Percentiles rank a stretch among this genome's conserved stretches.
phyloP scores from a whole-genome alignment of 2,888 invertebrate species.

The Artemia sinica region DNA sequence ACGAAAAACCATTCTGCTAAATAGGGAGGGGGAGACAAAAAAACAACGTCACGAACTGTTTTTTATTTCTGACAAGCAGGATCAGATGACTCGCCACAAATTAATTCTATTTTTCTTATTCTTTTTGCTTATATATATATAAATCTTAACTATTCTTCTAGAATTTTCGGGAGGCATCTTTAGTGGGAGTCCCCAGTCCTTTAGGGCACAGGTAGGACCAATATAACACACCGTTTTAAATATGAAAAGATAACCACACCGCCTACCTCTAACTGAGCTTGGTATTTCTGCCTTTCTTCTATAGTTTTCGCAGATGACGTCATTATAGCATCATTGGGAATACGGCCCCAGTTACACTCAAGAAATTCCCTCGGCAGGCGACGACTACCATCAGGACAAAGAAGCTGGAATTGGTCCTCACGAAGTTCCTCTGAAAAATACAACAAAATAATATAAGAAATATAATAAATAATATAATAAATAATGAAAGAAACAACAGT shows the following conservation, averaged over 20 bases:
- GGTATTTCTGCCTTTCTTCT: slow-evolving; percentile 36
- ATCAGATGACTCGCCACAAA: too few relatives aligned
- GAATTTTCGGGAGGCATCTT: too few relatives aligned
- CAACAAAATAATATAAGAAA: not conserved
- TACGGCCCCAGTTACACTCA: slow-evolving; percentile 65
- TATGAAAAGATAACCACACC: not conserved
- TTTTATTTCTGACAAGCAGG: too few relatives aligned
- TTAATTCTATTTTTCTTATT: too few relatives aligned
- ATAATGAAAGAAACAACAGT: too few relatives aligned
- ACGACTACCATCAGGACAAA: slow-evolving; percentile 62
- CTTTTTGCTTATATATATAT: too few relatives aligned
- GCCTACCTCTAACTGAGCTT: slow-evolving; percentile 32
- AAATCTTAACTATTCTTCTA: too few relatives aligned
- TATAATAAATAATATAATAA: not conserved
- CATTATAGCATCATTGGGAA: slow-evolving; percentile 66
- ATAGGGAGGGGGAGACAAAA: too few relatives aligned
- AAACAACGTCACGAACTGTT: too few relatives aligned
- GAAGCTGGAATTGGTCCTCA: slow-evolving; percentile 50
- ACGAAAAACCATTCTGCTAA: too few relatives aligned
- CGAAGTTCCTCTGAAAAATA: slow-evolving; percentile 15
- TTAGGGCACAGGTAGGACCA: not conserved
- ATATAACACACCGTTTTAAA: too few relatives aligned
- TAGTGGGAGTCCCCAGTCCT: slow-evolving; percentile 14
- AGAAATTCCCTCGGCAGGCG: slow-evolving; percentile 48
- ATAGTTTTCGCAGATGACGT: slow-evolving; percentile 57